phyloP scores from a whole-genome alignment of 2,888 invertebrate species.

The Drosophila crucigera region DNA sequence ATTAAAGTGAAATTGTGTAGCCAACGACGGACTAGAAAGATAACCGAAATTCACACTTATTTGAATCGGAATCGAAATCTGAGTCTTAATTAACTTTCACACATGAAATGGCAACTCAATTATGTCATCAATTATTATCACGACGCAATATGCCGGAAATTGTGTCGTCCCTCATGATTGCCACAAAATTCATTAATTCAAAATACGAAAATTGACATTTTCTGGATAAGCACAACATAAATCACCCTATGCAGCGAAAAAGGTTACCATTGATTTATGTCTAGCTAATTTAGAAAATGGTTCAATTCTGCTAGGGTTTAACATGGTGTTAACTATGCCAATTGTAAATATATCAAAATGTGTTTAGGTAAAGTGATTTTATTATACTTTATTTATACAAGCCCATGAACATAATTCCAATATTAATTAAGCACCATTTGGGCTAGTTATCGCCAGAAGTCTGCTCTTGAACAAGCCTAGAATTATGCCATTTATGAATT shows the following conservation, averaged over 20 bases:
- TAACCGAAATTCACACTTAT: not conserved
- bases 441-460: not conserved
- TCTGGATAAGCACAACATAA: not conserved
- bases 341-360: not conserved
- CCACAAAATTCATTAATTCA: not conserved
- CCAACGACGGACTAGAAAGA: not conserved
- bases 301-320: not conserved
- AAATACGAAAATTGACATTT: not conserved
- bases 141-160: constrained; percentile 14
- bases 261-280: not conserved
- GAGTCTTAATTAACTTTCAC: constrained; percentile 46
- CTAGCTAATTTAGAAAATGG: not conserved
- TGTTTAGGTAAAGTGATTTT: not conserved
- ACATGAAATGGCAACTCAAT: constrained; percentile 65
- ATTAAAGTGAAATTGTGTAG: not conserved
- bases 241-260: too few relatives aligned
- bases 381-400: not conserved
- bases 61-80: not conserved
- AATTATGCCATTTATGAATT: not conserved
- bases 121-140: constrained; percentile 54
- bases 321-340: not conserved
- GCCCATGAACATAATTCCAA: not conserved
- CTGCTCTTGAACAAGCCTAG: too few relatives aligned
- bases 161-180: not conserved
- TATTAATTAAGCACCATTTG: not conserved